Percentiles rank a stretch among this genome's conserved stretches.
These are phyloP conservation scores for Podarcis raffonei DNA, from an alignment of 2,113 vertebrate species.

Conservation along the genomic window DNA sequence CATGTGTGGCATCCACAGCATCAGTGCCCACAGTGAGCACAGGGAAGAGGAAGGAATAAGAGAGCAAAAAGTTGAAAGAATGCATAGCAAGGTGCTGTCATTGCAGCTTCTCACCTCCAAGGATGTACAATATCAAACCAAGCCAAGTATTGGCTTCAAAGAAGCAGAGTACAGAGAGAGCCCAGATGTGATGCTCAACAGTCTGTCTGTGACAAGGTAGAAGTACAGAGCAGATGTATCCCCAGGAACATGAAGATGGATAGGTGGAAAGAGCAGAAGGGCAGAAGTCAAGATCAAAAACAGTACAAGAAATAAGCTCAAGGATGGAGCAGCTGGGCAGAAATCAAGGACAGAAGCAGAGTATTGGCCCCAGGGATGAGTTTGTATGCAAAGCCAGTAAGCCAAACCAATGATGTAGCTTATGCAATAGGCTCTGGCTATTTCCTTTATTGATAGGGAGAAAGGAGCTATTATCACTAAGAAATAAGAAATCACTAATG, in stretches of 20 bases:
- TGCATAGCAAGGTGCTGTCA: neutral
- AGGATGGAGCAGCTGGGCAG: constrained; percentile 1
- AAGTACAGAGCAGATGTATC: neutral
- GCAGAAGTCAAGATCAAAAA: neutral
- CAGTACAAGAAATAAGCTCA: neutral
- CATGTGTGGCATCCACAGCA: neutral
- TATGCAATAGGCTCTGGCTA: neutral
- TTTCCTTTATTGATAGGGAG: neutral
- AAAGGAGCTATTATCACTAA: neutral
- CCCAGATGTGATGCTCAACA: neutral
- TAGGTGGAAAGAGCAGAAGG: neutral
- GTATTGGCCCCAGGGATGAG: neutral
- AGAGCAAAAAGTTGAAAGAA: neutral
- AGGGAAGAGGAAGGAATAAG: neutral
- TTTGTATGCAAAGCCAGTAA: neutral
- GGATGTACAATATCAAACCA: neutral
- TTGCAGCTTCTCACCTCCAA: neutral
- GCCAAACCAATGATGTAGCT: neutral
- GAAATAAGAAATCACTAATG: neutral
- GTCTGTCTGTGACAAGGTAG: neutral
- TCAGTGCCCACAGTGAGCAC: neutral
- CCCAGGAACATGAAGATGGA: neutral
- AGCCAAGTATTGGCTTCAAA: neutral
- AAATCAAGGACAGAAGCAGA: neutral
- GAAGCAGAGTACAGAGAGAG: neutral